These are phyloP conservation scores for Echinometra lucunter DNA, from an alignment of 53 echinoderm and acorn worm genomes.

Conservation along the genomic window DNA sequence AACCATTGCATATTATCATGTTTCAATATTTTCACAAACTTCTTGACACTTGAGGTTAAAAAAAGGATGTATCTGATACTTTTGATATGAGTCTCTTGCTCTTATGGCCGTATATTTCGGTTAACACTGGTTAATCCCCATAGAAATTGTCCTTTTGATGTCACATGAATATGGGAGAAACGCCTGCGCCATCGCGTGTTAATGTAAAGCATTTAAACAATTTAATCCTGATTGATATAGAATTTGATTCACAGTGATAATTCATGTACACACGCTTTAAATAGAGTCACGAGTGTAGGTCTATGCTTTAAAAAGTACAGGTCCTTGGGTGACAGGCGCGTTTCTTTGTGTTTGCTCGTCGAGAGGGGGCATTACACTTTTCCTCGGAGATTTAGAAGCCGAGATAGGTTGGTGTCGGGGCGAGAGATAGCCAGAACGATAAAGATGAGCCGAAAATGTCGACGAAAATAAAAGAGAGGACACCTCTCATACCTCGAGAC, in stretches of 20 bases:
- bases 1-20: no score
- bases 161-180: background rate
- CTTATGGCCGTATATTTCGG: no score
- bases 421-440: background rate
- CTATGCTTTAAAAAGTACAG: background rate
- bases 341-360: constrained; percentile 3
- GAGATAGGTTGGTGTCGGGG: background rate
- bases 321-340: background rate
- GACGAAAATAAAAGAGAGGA: background rate
- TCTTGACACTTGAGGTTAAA: no score
- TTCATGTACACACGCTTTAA: background rate
- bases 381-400: constrained; percentile 1
- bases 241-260: background rate
- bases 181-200: background rate
- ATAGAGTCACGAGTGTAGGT: no score
- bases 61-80: no score
- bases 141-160: no score
- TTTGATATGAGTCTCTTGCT: no score
- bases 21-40: no score
- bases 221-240: background rate
- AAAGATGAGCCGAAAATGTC: constrained; percentile 26
- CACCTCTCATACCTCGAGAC: background rate
- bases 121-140: no score
- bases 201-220: background rate
- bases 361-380: background rate